A percentile compares a stretch with the other conserved stretches of the same genome.
phyloP scores from a whole-genome alignment of 2,797 vertebrate genomes.

The Acipenser ruthenus region DNA sequence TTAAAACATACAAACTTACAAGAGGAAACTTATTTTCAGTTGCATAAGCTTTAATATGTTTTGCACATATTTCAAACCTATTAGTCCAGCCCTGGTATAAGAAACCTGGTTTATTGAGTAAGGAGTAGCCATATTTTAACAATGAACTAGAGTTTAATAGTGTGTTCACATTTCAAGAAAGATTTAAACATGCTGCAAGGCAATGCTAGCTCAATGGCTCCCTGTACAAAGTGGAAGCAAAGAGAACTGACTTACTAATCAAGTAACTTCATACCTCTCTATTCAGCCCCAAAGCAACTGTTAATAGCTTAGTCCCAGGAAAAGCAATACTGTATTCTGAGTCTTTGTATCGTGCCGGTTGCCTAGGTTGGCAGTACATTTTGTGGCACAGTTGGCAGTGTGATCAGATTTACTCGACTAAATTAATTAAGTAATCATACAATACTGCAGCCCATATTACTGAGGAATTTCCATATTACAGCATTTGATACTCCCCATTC shows the following conservation, averaged over 20 bases:
- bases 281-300: slow-evolving; percentile 52
- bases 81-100: no score
- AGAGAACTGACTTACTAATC: slow-evolving; percentile 29
- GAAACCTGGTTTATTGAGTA: no score
- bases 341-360: slow-evolving; percentile 46
- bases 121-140: no score
- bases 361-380: slow-evolving; percentile 48
- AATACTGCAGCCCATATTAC: slow-evolving; percentile 65
- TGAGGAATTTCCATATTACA: slow-evolving; percentile 80
- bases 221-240: slow-evolving; percentile 20
- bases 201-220: not conserved
- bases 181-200: no score
- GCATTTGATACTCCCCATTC: slow-evolving; percentile 77
- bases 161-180: no score
- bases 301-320: slow-evolving; percentile 68
- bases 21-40: no score
- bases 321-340: slow-evolving; percentile 53
- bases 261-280: slow-evolving; percentile 40
- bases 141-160: no score
- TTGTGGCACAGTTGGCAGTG: slow-evolving; percentile 56
- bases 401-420: slow-evolving; percentile 58
- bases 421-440: slow-evolving; percentile 75
- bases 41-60: no score
- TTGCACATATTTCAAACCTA: no score
- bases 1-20: no score